Conservation (phyloP, 2,888 invertebrate species). For the Bombyx huttoni region DNA sequence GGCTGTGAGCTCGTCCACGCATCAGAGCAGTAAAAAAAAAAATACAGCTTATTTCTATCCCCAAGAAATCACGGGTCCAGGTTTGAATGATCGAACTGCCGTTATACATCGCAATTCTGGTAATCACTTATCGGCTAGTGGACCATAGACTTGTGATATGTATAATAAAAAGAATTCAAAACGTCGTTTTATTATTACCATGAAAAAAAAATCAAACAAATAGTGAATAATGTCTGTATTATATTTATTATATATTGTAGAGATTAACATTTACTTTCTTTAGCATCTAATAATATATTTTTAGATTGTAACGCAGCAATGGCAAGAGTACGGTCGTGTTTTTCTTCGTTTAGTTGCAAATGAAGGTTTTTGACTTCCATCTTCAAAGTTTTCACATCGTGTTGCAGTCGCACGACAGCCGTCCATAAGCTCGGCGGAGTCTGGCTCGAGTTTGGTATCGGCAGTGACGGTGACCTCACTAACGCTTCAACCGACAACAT, state of each 20-base stretch:
- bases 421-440: conserved; percentile 79
- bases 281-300: conserved; percentile 52
- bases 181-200: neutral
- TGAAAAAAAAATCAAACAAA: neutral
- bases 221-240: neutral
- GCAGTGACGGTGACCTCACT: conserved; percentile 61
- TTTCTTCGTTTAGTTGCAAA: conserved; percentile 78
- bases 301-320: conserved; percentile 53
- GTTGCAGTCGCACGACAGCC: conserved; percentile 82
- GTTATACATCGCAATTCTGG: too few species aligned
- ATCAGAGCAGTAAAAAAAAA: too few species aligned
- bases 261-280: conserved; percentile 62
- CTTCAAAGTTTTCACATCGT: conserved; percentile 78
- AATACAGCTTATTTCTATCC: too few species aligned
- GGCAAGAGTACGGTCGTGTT: conserved; percentile 64
- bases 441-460: conserved; percentile 44
- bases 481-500: conserved; percentile 48
- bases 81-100: too few species aligned
- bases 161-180: too few species aligned
- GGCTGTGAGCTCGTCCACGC: too few species aligned
- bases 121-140: too few species aligned
- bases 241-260: neutral
- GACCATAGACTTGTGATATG: too few species aligned
- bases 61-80: too few species aligned
- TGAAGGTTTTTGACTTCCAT: conserved; percentile 72